Base-by-base conservation (phyloP, 2,797 vertebrate species). In the Crotalus adamanteus region DNA sequence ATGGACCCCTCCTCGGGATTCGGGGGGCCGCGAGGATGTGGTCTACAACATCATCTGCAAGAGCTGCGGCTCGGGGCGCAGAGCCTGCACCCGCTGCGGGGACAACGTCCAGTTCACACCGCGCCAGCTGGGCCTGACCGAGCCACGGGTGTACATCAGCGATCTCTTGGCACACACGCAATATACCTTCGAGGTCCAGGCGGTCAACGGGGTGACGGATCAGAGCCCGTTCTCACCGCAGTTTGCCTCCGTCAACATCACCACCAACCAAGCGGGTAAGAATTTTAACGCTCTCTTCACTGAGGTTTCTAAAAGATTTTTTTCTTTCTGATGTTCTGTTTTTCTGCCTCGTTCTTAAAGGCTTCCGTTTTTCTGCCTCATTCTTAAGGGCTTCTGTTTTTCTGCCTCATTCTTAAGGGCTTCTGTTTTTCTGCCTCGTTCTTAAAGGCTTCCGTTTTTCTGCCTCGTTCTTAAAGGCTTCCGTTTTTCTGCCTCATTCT, bases 41-140 rank as follows among this genome's bases (percentile, higher is more conserved):
- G 98, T 99, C 60, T 99, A 99, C 97, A 99, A 99, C 96, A 98
- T 99, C 97, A 99, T 99, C 96, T 99, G 99, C 96, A 99, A 99
- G 96, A 99, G 98, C 97, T 99, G 99, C 0, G 98, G 98, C 18
- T 98, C 98, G 0, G 98, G 98, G 0, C 98, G 98, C 0, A 98
- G 98, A 0, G 97, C 98, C 0, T 99, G 99, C 96, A 99, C 98
- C 0, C 99, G 99, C 96, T 99, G 99, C 0, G 99, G 99, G 18
- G 99, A 99, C 97, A 99, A 99, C 0, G 99, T 99, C 86, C 99
- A 99, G 96, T 99, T 99, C 0, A 94, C 98, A 0, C 99, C 99
- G 0, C 98, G 99, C 3, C 99, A 99, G 97, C 98, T 99, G 95
- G 99, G 99, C 87, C 97, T 99, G 92, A 98, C 97, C 0, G 98